Conservation (phyloP, 2,113 vertebrate genomes). For the Engystomops pustulosus region DNA sequence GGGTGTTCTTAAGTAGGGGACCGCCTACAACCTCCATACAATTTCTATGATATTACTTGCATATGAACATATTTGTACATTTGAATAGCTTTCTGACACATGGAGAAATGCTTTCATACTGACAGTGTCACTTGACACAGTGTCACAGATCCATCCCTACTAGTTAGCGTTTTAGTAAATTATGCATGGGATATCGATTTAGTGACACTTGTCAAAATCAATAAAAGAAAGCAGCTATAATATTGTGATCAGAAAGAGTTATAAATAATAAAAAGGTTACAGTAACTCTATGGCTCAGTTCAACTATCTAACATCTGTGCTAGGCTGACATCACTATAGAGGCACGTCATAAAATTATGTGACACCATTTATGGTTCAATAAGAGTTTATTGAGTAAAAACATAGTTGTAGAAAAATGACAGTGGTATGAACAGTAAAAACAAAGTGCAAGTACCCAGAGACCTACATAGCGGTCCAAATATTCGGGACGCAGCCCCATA, state of each 20-base stretch:
- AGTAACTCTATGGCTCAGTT: neutral
- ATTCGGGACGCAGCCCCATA: too few species aligned
- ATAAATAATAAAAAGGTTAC: neutral
- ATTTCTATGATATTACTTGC: neutral
- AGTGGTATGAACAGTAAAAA: too few species aligned
- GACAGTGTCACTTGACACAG: neutral
- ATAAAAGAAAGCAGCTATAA: neutral
- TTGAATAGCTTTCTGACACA: neutral
- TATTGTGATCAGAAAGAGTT: neutral
- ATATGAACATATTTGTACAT: too few species aligned
- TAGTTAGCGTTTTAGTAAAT: neutral
- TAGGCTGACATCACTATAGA: neutral
- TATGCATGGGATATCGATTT: neutral
- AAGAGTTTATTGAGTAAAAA: too few species aligned
- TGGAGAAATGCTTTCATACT: neutral
- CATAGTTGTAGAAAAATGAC: too few species aligned
- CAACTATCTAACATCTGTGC: too few species aligned
- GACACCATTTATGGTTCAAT: too few species aligned
- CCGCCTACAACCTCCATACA: neutral
- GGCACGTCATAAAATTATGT: too few species aligned
- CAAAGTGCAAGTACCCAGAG: too few species aligned
- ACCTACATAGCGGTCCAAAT: too few species aligned
- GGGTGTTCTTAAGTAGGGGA: too few species aligned
- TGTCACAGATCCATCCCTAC: neutral
- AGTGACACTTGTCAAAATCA: constrained; percentile 5